Conservation (phyloP, 2,888 invertebrate genomes). For the Limnephilus lunatus region DNA sequence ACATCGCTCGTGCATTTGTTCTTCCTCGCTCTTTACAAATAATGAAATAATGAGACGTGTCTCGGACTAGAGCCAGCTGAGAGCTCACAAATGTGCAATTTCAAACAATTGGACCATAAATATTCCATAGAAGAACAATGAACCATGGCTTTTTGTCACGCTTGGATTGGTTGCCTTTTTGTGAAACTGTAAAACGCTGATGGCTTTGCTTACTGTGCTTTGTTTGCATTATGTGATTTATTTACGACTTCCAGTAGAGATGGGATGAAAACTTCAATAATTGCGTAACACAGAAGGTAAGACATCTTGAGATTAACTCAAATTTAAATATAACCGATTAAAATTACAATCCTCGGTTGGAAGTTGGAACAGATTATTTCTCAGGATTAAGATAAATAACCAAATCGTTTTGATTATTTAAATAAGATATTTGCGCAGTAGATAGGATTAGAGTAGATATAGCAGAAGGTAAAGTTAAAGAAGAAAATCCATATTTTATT, state of each 20-base stretch:
- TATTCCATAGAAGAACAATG: constrained; percentile 55
- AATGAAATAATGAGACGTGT: constrained; percentile 42
- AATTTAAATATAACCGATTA: not conserved
- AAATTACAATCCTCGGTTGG: not conserved
- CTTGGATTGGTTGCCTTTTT: constrained; percentile 52
- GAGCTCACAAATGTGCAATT: constrained; percentile 47
- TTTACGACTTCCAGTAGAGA: constrained; percentile 21
- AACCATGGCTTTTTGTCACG: constrained; percentile 50
- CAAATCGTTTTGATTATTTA: not conserved
- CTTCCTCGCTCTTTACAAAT: constrained; percentile 17
- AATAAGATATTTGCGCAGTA: not conserved
- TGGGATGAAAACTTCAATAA: not conserved
- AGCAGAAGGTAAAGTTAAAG: not conserved
- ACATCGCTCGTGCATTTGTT: not conserved
- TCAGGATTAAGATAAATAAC: not conserved
- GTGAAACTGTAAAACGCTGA: constrained; percentile 61
- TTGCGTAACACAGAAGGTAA: constrained; percentile 31
- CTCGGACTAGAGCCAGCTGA: not conserved
- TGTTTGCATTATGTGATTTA: constrained; percentile 61
- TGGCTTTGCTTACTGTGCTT: constrained; percentile 60
- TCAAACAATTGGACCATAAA: constrained; percentile 61
- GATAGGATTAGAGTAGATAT: not conserved
- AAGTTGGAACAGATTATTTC: not conserved
- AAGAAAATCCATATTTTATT: not conserved
- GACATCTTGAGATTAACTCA: not conserved